Evolutionary conservation across 2,797 vertebrate genomes (phyloP), one percentile per base, ranked within the genome.

Genomic region (Mormyrus hasselquistii): DNA sequence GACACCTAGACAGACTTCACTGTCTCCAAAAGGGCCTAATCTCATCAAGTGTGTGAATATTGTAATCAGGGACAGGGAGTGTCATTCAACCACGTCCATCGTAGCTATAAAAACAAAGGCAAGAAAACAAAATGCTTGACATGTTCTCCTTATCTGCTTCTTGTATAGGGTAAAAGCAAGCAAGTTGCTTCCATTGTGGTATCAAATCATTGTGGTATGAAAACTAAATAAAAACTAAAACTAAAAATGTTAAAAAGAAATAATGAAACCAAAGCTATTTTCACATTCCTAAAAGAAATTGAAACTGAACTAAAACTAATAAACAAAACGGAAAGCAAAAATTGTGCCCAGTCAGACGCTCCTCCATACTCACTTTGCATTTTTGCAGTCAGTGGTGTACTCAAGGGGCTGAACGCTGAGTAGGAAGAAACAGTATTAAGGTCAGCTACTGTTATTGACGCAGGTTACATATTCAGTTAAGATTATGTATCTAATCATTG

Each of bases 361-460:
- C 2, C 50, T 62, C 9, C 73, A 22, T 79, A 94, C 95, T 96
- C 90, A 97, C 96, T 95, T 96, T 84, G 91, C 92, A 92, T 96
- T 93, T 79, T 92, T 95, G 92, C 95, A 91, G 90, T 96, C 94
- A 0, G 89, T 49, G 29, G 95, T 96, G 91, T 93, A 96, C 83
- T 96, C 93, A 8, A 96, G 57, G 79, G 95, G 95, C 92, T 96
- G 96, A 50, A 95, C 79, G 14, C 96, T 96, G 86, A 2, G 14
- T 85, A 69, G 25, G 89, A 0, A 92, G 12, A 90, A 22, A 89
- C 9, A 91, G 19, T n/a, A 69, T 84, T 50, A 84, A 52, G n/a
- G 82, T 83, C 84, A 83, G 38, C n/a, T 22, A 83, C 14, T 50
- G 3, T 84, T n/a, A 84, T 49, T 49, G 5, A 50, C 19, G 22